Evolutionary conservation across 2,113 vertebrate genomes (phyloP), one percentile per base, ranked within the genome.

Genomic region (Periophthalmus modestus): DNA sequence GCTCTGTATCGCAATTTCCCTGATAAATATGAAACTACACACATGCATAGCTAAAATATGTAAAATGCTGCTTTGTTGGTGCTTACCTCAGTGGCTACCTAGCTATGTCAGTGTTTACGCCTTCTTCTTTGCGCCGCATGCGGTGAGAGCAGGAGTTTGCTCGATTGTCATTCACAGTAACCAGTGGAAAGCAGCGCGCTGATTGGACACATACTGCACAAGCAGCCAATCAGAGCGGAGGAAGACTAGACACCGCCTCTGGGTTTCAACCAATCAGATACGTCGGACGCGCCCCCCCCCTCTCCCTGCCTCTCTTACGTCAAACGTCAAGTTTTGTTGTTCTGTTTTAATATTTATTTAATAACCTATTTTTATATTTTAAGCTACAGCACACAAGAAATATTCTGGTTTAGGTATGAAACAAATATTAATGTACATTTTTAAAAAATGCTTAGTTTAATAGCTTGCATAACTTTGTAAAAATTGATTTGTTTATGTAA

Each of bases 91-190:
- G 82, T 78, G 84, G 87, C 80, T 92, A 82, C 81, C 79, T 86
- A 87, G 90, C 91, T 90, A 69, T 81, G 81, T 90, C 89, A 89
- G 84, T 94, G 93, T 95, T 94, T 94, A 94, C 88, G 89, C 92
- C 93, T 94, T 94, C 89, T 89, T 88, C 91, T 88, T 93, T 95
- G 95, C 95, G 94, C 95, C 95, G 94, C 97, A 96, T 95, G 95
- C 95, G 94, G 95, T 95, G 94, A 94, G 95, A 95, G 92, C 96
- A 95, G 93, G 95, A 92, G 94, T 89, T 28, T 94, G 73, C 74
- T 91, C 72, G 87, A 93, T 69, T 83, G 89, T 88, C 82, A 90
- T 87, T 88, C 82, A 81, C 87, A 71, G 81, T 58, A 85, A 66
- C 91, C 88, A 91, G 84, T 84, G 81, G 55, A 86, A 91, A 87